A percentile compares a stretch with the other conserved stretches of the same genome.
Evolutionary conservation across 2,888 invertebrate genomes (phyloP).

Genomic region (Punctoribates punctum): DNA sequence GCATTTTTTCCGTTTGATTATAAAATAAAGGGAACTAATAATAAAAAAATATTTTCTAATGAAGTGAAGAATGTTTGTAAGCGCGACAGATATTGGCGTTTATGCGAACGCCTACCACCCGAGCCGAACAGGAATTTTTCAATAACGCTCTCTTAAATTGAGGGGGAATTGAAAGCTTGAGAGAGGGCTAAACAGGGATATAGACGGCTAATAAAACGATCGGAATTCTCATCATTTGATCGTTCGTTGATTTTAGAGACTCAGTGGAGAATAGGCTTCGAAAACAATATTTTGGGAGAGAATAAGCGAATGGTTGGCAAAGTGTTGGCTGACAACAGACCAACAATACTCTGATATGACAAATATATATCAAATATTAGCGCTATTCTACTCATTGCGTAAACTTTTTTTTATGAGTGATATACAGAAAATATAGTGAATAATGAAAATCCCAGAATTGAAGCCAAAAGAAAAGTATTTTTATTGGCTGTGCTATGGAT

Average conservation of each 20-base stretch:
- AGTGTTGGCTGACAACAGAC: slow-evolving; percentile 2
- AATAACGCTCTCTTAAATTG: slow-evolving; percentile 5
- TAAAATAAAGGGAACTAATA: slow-evolving; percentile 29
- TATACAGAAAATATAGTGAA: background rate
- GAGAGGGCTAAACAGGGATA: background rate
- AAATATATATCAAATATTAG: slow-evolving; percentile 19
- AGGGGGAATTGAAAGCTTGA: background rate
- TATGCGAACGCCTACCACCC: slow-evolving; percentile 14
- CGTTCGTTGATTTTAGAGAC: slow-evolving; percentile 48
- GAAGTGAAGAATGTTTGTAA: slow-evolving; percentile 18
- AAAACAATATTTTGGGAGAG: slow-evolving; percentile 47
- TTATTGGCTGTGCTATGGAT: slow-evolving; percentile 33
- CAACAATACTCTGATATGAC: slow-evolving; percentile 3
- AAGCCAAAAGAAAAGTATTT: slow-evolving; percentile 27
- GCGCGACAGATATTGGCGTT: background rate
- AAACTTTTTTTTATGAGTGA: slow-evolving; percentile 1
- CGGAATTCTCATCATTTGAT: slow-evolving; percentile 46
- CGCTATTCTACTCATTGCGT: background rate
- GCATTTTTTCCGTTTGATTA: background rate
- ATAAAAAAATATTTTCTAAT: slow-evolving; percentile 12
- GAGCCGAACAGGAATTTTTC: slow-evolving; percentile 16
- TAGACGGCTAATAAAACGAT: slow-evolving; percentile 43
- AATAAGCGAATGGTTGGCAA: slow-evolving; percentile 40
- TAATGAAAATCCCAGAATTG: slow-evolving; percentile 29
- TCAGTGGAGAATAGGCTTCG: slow-evolving; percentile 44